Base-by-base conservation (phyloP, 2,888 invertebrate species). In the Steinernema scapterisci region DNA sequence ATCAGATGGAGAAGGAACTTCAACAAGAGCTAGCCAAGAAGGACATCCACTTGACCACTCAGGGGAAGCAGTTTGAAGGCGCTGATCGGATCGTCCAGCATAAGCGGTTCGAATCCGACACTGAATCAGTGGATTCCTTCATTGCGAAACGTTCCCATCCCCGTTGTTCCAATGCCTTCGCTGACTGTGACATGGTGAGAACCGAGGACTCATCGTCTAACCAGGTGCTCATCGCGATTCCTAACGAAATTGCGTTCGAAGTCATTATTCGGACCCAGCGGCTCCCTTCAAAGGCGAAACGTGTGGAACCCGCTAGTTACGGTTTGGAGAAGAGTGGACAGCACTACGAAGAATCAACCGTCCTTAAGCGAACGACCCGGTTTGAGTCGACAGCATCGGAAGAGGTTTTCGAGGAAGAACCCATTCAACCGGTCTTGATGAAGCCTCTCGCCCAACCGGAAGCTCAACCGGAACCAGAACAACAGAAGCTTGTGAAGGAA, bases 161-260 rank as follows among this genome's bases (percentile, higher is more conserved):
- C 31, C 73, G 83, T 52, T 82, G 81, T 76, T 78, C 81, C 56
- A 81, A 81, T 63, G 86, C 81, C 6, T 83, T 84, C 75, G 86
- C 83, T 46, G 86, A 86, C 73, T 86, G 86, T 72, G 85, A 86
- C 43, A 77, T 86, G 3, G 78, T 78, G n/a, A 75, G 84, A 52
- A 82, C 76, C 16, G 86, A 86, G 71, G 86, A 86, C 73, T 80
- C 81, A 21, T 84, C 83, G n/a, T 75, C 80, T 13, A 86, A 80
- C 76, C 81, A 83, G 23, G 85, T 85, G 1, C 75, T 77, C 27
- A 80, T 82, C 43, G 80, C 81, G 11, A 9, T 48, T 16, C 44
- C 46, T n/a, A 74, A 70, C 19, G 48, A 56, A 70, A 27, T 27
- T 13, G 27, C 63, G 38, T 27, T 70, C 21, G 70, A 70, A 21